These are phyloP conservation scores for Brevipalpus yothersi DNA, from an alignment of 1,140 invertebrate genomes.

Conservation along the genomic window DNA sequence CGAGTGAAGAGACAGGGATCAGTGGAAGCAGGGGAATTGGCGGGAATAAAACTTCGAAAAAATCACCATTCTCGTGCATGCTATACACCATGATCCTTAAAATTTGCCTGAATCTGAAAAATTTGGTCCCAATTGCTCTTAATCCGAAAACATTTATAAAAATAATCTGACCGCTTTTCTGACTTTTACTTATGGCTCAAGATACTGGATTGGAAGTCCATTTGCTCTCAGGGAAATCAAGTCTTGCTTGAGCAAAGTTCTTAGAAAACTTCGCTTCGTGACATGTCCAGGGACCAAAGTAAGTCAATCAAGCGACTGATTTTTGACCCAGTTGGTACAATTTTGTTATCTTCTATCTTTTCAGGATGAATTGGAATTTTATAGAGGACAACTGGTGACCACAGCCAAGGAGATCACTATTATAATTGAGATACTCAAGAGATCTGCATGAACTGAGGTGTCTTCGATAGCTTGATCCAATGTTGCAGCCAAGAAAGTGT, in stretches of 20 bases:
- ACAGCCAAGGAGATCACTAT: not conserved
- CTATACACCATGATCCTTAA: slow-evolving; percentile 32
- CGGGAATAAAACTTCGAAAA: slow-evolving; percentile 16
- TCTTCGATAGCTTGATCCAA: too few species aligned
- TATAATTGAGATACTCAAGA: too few species aligned
- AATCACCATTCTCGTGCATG: slow-evolving; percentile 32
- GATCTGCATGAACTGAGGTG: too few species aligned
- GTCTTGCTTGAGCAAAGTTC: slow-evolving; percentile 13
- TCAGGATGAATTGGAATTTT: not conserved
- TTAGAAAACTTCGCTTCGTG: slow-evolving; percentile 15
- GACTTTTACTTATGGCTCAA: slow-evolving; percentile 14
- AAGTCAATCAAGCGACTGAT: not conserved
- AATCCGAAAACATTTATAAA: not conserved
- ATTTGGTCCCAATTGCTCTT: slow-evolving; percentile 32
- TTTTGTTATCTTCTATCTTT: not conserved
- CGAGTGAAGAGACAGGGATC: slow-evolving; percentile 8
- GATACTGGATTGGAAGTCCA: slow-evolving; percentile 18
- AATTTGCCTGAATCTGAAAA: slow-evolving; percentile 29
- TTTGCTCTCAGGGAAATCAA: slow-evolving; percentile 17
- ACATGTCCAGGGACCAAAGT: slow-evolving; percentile 10
- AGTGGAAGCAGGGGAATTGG: slow-evolving; percentile 6
- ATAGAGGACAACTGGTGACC: not conserved
- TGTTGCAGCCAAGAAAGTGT: too few species aligned
- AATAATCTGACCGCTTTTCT: not conserved
- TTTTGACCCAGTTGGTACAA: not conserved